A percentile compares a stretch with the other conserved stretches of the same genome.
phyloP scores from a whole-genome alignment of 1,140 invertebrate species.

The Reticulitermes speratus region DNA sequence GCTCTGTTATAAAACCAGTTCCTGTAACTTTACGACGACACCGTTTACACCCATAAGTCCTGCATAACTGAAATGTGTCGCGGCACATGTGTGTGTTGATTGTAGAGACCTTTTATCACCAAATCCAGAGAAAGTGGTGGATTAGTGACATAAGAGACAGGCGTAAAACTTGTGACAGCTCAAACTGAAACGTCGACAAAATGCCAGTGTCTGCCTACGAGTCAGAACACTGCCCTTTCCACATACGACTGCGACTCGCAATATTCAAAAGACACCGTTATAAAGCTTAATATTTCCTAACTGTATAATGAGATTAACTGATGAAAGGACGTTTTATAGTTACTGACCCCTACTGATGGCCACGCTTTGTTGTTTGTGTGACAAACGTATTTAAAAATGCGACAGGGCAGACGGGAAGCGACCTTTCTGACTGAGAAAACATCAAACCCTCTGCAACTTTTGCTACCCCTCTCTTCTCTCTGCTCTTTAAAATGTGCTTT shows the following conservation, averaged over 20 bases:
- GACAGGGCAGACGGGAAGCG: neutral
- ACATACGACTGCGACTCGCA: neutral
- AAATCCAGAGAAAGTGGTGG: too few species aligned
- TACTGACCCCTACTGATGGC: neutral
- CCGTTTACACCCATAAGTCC: too few species aligned
- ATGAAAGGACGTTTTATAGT: neutral
- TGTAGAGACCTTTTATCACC: too few species aligned
- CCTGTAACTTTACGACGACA: too few species aligned
- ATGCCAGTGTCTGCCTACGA: neutral
- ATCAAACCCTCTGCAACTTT: neutral
- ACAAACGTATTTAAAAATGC: neutral
- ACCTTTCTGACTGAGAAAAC: neutral
- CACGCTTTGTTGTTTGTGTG: neutral
- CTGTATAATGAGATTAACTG: neutral
- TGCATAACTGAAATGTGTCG: too few species aligned
- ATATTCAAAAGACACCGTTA: neutral
- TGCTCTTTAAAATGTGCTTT: neutral
- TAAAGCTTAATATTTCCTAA: neutral
- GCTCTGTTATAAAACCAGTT: too few species aligned
- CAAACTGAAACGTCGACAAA: neutral
- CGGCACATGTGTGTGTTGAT: too few species aligned
- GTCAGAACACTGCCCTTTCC: neutral
- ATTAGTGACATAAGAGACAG: neutral
- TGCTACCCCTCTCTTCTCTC: neutral
- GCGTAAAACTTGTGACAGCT: neutral